Base-by-base conservation (phyloP, 2,888 invertebrate genomes). In the Geotrupes spiniger region DNA sequence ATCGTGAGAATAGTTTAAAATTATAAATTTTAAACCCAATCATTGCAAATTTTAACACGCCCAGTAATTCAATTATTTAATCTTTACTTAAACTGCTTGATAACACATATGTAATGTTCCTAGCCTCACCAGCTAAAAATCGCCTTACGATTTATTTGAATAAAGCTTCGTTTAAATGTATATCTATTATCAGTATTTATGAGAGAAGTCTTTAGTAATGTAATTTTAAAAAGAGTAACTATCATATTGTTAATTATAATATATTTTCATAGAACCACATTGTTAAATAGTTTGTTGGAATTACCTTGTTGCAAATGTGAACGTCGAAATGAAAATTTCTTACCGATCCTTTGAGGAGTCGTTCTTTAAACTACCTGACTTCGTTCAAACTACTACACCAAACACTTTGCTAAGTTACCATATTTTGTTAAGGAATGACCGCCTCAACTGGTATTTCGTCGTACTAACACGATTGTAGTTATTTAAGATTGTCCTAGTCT, bases 401-500 rank as follows among this genome's bases (percentile, higher is more conserved):
- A 4, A 21, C 21, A 6, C 6, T 6, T 21, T 21, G 21, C 6
- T 21, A 21, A 21, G 21, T 21, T 21, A 21, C 21, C 21, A 21
- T 21, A n/a, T 21, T 21, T 21, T 6, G 21, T 21, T 21, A 21
- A 21, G 21, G 21, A 21, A 21, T 21, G 21, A 21, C 21, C 21
- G 21, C 21, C 21, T 21, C 21, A 6, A 21, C 21, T 4, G 21
- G 21, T 6, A 4, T 21, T 21, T 21, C 4, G 21, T 21, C 21
- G 6, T 21, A 21, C 21, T 21, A 21, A 21, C 21, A 21, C 21
- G 21, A 21, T 21, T 6, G 21, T 21, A 21, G 21, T 59, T 63
- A 63, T 64, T 61, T 62, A 62, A 66, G 67, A 68, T 67, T 68
- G 67, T 69, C 63, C 70, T 71, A 71, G 71, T 71, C 71, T 63